Percentiles rank a stretch among this genome's conserved stretches.
Conservation (phyloP, 2,888 invertebrate genomes). For the Scaptomyza flava region DNA sequence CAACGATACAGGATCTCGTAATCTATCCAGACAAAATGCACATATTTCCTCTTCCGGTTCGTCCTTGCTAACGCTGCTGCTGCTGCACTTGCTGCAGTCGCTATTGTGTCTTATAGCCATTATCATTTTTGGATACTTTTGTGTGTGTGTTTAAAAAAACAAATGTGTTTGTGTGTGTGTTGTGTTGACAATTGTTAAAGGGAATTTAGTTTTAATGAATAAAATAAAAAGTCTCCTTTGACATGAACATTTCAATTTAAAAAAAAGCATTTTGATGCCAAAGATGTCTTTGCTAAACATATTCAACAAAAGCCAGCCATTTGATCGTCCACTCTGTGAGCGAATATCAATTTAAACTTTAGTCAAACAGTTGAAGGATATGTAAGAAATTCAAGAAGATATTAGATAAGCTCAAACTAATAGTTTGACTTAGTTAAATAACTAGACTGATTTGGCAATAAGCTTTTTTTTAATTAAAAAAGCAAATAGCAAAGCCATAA, state of each 20-base stretch:
- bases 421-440: slow-evolving; percentile 4
- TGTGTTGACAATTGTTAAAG: slow-evolving; percentile 14
- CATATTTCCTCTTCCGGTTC: slow-evolving; percentile 34
- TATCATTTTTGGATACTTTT: neutral
- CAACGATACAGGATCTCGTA: slow-evolving; percentile 49
- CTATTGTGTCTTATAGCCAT: slow-evolving; percentile 1
- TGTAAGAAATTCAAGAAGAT: too few relatives aligned
- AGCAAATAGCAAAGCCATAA: slow-evolving; percentile 55
- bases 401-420: slow-evolving; percentile 1
- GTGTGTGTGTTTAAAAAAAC: neutral
- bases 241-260: neutral
- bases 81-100: slow-evolving; percentile 4
- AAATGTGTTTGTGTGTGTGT: slow-evolving; percentile 9
- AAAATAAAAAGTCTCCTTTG: neutral
- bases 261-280: neutral
- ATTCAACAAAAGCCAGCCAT: too few relatives aligned
- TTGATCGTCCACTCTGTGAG: too few relatives aligned
- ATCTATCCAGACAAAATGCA: slow-evolving; percentile 53
- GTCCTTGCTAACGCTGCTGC: neutral
- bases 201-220: neutral
- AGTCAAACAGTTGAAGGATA: neutral
- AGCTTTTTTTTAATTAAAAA: slow-evolving; percentile 75
- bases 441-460: slow-evolving; percentile 52
- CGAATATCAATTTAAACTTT: neutral
- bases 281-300: too few relatives aligned